These are phyloP conservation scores for Chydorus sphaericus DNA, from an alignment of 2,888 invertebrate genomes.

Conservation along the genomic window DNA sequence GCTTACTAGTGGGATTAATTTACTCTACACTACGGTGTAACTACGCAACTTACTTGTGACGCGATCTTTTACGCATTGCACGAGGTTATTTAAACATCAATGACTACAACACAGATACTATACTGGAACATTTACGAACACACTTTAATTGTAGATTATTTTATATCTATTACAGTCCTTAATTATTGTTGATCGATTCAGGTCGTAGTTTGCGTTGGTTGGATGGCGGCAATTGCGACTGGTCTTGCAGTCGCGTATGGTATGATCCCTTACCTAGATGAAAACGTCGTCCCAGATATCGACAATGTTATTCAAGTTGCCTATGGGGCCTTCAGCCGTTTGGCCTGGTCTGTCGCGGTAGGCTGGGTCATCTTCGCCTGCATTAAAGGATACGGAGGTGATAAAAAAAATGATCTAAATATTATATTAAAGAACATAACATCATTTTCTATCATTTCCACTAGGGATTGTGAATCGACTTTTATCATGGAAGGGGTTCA, in stretches of 20 bases:
- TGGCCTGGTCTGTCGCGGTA: neutral
- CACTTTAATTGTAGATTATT: neutral
- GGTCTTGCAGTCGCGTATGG: neutral
- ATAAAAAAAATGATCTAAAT: neutral
- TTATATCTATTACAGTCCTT: too few species aligned
- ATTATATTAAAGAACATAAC: too few species aligned
- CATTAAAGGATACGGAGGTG: slow-evolving; percentile 44
- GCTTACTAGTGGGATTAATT: too few species aligned
- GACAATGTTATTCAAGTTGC: neutral
- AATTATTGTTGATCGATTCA: too few species aligned
- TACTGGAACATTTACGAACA: too few species aligned
- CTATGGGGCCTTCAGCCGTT: neutral
- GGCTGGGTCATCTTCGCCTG: slow-evolving; percentile 45
- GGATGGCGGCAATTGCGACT: neutral
- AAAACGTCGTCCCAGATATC: neutral
- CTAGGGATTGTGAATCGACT: slow-evolving; percentile 51
- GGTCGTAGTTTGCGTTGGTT: neutral
- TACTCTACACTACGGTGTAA: too few species aligned
- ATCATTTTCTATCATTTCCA: too few species aligned
- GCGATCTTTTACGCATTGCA: too few species aligned
- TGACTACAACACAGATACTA: too few species aligned
- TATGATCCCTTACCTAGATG: neutral
- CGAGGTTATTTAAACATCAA: too few species aligned
- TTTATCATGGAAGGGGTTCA: slow-evolving; percentile 64
- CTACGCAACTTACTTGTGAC: too few species aligned